Base-by-base conservation (phyloP, 2,888 invertebrate species). In the Limnephilus auricula region DNA sequence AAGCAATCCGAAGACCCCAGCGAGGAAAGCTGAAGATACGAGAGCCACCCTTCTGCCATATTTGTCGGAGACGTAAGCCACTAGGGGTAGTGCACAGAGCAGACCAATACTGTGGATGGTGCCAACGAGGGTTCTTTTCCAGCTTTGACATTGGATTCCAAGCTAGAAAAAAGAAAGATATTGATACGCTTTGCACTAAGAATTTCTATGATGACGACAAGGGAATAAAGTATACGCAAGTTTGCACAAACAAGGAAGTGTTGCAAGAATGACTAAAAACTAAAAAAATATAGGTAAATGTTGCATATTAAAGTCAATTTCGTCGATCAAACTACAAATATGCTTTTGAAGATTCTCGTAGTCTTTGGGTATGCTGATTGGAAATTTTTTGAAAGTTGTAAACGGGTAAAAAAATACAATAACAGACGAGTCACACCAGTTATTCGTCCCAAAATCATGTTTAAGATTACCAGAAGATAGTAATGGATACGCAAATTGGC, bases 51-150 rank as follows among this genome's bases (percentile, higher is more conserved):
- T 96, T 88, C 97, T 95, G 4, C 97, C 97, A 94, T 94, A 97
- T 97, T 95, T 96, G 94, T 97, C 97, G 0, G 97, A 97, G 82
- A 97, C 94, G 92, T 96, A 95, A 85, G 97, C 97, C 93, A 97
- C 95, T 93, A 97, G 95, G 50, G 97, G 97, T 93, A 97, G 94
- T 2, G 97, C 97, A 90, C 97, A 95, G 93, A 97, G 96, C 95
- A 97, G 97, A 85, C 97, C 97, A 65, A 96, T 94, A 94, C 96
- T 97, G 94, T 97, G 97, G 86, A 97, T 94, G 10, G 96, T 96
- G 89, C 96, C 96, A 91, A 96, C 96, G 93, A 96, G 93, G 0
- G 96, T 96, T 37, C 96, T 95, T 94, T 95, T 96, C 96, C 96
- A 96, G 78, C 94, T 94, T 92, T 95, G 93, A 84, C 95, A 96